Evolutionary conservation across 2,797 vertebrate genomes (phyloP).

Genomic region (Oreochromis mossambicus): DNA sequence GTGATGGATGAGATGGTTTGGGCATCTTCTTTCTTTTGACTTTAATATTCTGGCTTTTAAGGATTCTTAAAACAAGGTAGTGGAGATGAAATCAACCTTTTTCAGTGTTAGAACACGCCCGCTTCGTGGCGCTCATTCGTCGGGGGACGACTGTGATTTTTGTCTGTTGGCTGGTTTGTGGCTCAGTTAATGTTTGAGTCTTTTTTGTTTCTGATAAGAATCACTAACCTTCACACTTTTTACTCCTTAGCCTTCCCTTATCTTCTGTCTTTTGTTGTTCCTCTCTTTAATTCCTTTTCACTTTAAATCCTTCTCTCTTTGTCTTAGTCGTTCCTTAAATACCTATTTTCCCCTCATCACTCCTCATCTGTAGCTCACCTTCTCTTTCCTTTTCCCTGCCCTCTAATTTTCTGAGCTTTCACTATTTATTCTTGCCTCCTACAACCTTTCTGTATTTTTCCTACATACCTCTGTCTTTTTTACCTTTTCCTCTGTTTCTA

Average conservation of each 20-base stretch:
- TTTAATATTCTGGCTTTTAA: background rate
- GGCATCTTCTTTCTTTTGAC: background rate
- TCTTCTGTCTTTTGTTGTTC: background rate
- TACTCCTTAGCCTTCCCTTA: background rate
- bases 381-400: background rate
- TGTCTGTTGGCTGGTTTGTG: background rate
- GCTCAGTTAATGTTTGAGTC: background rate
- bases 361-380: background rate
- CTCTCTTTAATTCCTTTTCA: background rate
- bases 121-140: background rate
- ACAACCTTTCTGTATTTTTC: background rate
- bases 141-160: background rate
- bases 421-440: background rate
- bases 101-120: background rate
- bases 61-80: background rate
- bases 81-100: background rate
- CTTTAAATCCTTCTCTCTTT: background rate
- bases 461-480: background rate
- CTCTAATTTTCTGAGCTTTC: background rate
- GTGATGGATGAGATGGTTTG: background rate
- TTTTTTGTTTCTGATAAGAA: background rate
- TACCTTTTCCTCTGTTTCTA: background rate
- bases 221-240: background rate
- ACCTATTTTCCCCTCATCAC: background rate
- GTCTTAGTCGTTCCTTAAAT: background rate